Base-by-base conservation (phyloP, 2,888 invertebrate genomes). In the Syrista parreyssii region DNA sequence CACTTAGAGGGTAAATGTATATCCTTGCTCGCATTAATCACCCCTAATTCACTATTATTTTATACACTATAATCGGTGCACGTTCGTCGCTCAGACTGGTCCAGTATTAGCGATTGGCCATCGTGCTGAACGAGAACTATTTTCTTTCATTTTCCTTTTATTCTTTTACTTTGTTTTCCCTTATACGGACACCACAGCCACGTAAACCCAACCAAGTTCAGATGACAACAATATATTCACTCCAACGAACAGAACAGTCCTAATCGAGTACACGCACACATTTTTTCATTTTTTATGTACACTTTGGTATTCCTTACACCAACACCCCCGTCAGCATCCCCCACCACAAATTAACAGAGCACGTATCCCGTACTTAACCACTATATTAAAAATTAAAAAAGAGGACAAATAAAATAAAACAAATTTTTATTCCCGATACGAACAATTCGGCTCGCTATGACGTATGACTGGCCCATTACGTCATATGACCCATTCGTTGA, bases 41-140 rank as follows among this genome's bases (percentile, higher is more conserved):
- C 87, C 84, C 87, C 88, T 90, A 89, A 88, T 89, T 88, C 85
- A 84, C 90, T 90, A 90, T 85, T 87, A 87, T 86, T 89, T 87
- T 90, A 89, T 88, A 90, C 88, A 87, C 85, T 88, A 89, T 80
- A 30, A 79, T 88, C 87, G 87, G 89, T 88, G 89, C 89, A 87
- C 87, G 85, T 86, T 88, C 81, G 83, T 86, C 87, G 86, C 86
- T 85, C 80, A 80, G 82, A 84, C 84, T 86, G 82, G 84, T 82
- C 82, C 82, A 81, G 81, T 82, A 78, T 82, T 79, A 80, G 77
- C 83, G 82, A 82, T 81, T 75, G 79, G 82, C 80, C 84, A 81
- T 83, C 79, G 78, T 80, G 80, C 76, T 83, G 84, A 86, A 83
- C 82, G 80, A 80, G 81, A 81, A 83, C 84, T 81, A 78, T 80